Evolutionary conservation across 2,113 vertebrate species (phyloP), one percentile per base, ranked within the genome.

Genomic region (Panthera tigris): DNA sequence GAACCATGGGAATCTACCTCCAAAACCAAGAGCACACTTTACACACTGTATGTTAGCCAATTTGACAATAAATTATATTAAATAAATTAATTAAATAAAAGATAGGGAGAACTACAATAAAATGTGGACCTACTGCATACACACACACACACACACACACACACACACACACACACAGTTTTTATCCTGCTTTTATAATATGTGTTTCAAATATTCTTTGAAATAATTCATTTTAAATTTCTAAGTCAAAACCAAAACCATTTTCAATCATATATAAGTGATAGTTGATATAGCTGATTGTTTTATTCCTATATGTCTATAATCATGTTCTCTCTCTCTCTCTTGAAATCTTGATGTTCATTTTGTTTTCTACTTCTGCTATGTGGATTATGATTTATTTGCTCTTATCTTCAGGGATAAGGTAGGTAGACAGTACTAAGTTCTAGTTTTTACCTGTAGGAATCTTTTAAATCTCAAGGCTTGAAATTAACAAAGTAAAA

Each of bases 401-500:
- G 36, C 25, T 76, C 27, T 61, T 88, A 50, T 25, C 21, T 92
- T 86, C 14, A 66, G 31, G 39, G 8, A n/a, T 92, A 48, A 41
- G n/a, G 3, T 63, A 41, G 52, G 45, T 39, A 63, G 23, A 23
- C 12, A 57, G 7, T 87, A 50, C 50, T 50, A 50, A 50, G 55
- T 74, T 84, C 66, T 66, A 48, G 2, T 81, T 89, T 12, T 55
- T 89, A 41, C 21, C 5, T 89, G 1, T 10, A 76, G 23, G 4
- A 25, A 1, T 23, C 25, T 89, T 68, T 80, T 14, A 84, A 66
- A 80, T 27, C 13, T 19, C n/a, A 12, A 50, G 10, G 36, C 55
- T 84, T 89, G 45, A 91, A 95, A 92, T 92, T 27, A 74, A 55
- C 23, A 45, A 85, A 86, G 52, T 66, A 45, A 91, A 80, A 68